phyloP scores from a whole-genome alignment of 2,888 invertebrate genomes.

The Clitarchus hookeri region DNA sequence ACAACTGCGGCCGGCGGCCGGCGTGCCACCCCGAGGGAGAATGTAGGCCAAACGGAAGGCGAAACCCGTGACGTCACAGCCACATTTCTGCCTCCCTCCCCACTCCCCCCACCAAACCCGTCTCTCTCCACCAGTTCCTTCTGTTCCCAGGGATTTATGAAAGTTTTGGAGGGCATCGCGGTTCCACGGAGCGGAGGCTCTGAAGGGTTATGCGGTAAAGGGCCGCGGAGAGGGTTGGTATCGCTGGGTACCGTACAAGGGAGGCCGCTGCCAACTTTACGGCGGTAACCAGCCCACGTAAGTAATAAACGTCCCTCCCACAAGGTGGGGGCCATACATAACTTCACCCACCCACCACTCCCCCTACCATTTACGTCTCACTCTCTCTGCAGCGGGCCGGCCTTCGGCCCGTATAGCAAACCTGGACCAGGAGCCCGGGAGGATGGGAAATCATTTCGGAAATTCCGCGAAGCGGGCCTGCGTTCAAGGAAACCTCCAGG shows the following conservation, averaged over 20 bases:
- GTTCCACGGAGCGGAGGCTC: not conserved
- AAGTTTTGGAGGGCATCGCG: not conserved
- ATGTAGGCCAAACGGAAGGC: slow-evolving; percentile 14
- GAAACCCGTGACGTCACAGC: not conserved
- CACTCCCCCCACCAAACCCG: too few relatives aligned
- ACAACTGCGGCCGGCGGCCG: too few relatives aligned
- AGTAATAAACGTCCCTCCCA: slow-evolving; percentile 5
- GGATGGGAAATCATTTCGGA: not conserved
- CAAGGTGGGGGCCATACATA: slow-evolving; percentile 14
- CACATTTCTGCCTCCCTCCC: too few relatives aligned
- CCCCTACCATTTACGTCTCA: too few relatives aligned
- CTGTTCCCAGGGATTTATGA: not conserved
- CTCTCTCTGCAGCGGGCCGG: too few relatives aligned
- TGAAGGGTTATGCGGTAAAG: not conserved
- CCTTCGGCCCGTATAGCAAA: slow-evolving; percentile 1
- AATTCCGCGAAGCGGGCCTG: not conserved
- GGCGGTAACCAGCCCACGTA: slow-evolving; percentile 7
- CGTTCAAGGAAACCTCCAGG: not conserved
- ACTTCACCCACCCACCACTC: not conserved
- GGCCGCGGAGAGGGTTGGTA: not conserved
- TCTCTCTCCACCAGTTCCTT: not conserved
- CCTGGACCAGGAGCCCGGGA: not conserved
- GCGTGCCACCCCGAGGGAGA: not conserved
- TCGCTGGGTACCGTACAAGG: not conserved
- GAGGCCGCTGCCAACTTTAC: not conserved